These are phyloP conservation scores for Belgica antarctica DNA, from an alignment of 2,888 invertebrate species.

Conservation along the genomic window DNA sequence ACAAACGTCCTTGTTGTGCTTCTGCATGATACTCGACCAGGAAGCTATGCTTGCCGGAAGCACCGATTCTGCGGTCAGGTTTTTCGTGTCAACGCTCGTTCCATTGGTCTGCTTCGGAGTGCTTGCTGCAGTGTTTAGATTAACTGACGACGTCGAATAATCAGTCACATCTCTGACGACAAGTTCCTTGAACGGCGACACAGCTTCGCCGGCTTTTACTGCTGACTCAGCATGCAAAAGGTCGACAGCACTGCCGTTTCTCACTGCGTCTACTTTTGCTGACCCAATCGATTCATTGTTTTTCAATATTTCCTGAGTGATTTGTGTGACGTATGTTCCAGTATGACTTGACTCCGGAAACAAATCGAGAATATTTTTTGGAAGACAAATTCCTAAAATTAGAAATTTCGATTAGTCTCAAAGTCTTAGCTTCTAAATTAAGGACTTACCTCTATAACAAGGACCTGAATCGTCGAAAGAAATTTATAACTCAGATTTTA, in stretches of 20 bases:
- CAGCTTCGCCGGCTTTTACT: too few species aligned
- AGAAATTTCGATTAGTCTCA: background rate
- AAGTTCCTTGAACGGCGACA: too few species aligned
- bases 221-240: too few species aligned
- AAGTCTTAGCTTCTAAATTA: background rate
- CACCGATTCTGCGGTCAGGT: too few species aligned
- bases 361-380: slow-evolving; percentile 53
- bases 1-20: slow-evolving; percentile 52
- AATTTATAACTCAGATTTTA: too few species aligned
- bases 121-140: too few species aligned
- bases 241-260: background rate
- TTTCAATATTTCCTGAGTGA: slow-evolving; percentile 54
- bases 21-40: too few species aligned
- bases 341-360: slow-evolving; percentile 52
- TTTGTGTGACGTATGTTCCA: slow-evolving; percentile 53
- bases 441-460: slow-evolving; percentile 52
- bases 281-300: slow-evolving; percentile 49
- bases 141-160: too few species aligned
- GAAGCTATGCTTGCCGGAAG: too few species aligned
- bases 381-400: slow-evolving; percentile 52
- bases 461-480: slow-evolving; percentile 47
- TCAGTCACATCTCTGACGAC: too few species aligned
- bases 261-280: background rate
- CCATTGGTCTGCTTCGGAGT: too few species aligned
- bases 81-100: too few species aligned